phyloP scores from a whole-genome alignment of 2,113 vertebrate species.

The Indri indri region DNA sequence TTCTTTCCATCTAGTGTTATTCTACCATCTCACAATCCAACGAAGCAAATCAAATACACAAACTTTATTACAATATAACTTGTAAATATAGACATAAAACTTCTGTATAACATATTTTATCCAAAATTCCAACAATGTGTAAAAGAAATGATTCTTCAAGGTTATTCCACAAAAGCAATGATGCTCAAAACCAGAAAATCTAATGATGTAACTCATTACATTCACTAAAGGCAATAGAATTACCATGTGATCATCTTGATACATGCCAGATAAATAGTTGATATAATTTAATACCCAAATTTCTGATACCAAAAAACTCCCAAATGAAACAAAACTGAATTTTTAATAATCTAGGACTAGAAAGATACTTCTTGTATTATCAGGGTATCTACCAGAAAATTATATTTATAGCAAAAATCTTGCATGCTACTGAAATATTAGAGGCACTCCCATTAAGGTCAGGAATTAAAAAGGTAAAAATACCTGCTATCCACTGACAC shows the following conservation, averaged over 20 bases:
- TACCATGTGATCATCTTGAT: not conserved
- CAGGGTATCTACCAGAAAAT: not conserved
- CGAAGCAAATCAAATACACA: not conserved
- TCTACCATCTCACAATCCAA: not conserved
- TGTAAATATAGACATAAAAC: not conserved
- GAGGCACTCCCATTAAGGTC: not conserved
- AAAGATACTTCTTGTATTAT: not conserved
- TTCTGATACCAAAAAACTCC: not conserved
- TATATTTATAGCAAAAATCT: not conserved
- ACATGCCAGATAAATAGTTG: not conserved
- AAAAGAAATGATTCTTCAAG: not conserved
- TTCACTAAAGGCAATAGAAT: not conserved
- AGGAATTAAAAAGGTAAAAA: constrained; percentile 9
- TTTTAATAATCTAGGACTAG: constrained; percentile 1
- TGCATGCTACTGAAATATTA: not conserved
- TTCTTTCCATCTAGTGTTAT: not conserved
- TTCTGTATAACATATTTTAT: not conserved
- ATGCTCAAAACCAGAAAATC: constrained; percentile 4
- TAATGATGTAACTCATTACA: not conserved
- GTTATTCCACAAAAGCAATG: not conserved
- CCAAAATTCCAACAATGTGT: not conserved
- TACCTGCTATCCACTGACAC: not conserved
- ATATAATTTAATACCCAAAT: not conserved
- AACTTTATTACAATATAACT: not conserved
- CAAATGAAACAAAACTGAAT: not conserved